Base-by-base conservation (phyloP, 2,888 invertebrate species). In the Embidobia sp. region DNA sequence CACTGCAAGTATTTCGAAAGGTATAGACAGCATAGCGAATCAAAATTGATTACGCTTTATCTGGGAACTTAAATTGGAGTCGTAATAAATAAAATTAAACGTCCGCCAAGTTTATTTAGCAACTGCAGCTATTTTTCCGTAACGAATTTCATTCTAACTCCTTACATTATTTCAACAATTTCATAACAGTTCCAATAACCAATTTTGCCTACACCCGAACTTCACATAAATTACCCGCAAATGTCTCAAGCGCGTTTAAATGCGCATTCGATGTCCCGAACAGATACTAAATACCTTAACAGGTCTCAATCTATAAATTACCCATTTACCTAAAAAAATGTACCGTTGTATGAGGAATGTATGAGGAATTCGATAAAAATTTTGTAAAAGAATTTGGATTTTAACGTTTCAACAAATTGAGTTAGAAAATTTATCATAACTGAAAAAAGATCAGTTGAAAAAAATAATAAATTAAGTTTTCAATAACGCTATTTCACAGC, bases 231-330 rank as follows among this genome's bases (percentile, higher is more conserved):
- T 70, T 61, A 70, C 18, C 29, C 0, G 16, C 19, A 18, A 70
- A 59, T 33, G 37, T 27, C n/a, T 19, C 35, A n/a, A 42, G 55
- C 33, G 11, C 10, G 42, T n/a, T 22, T n/a, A 33, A 49, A 55
- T 44, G 35, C 19, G 13, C 33, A 35, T 40, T 49, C 35, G 16
- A 42, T 53, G 49, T 44, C 53, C 29, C 19, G 11, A 49, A 7
- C 29, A 16, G 48, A 69, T 53, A 61, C 27, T 40, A 40, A 49
- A 57, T 37, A 53, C 31, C 29, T 29, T 27, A 70, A 70, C 70
- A 61, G 40, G 70, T 61, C 29, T 18, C 46, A 16, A 53, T 53
- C 61, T 42, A 70, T 61, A 61, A 70, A 61, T 70, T 61, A 61
- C 16, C 31, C 48, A 37, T 27, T 48, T 57, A 40, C 55, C 57